Conservation (phyloP, 2,113 vertebrate species). For the Sisor rabdophorus region DNA sequence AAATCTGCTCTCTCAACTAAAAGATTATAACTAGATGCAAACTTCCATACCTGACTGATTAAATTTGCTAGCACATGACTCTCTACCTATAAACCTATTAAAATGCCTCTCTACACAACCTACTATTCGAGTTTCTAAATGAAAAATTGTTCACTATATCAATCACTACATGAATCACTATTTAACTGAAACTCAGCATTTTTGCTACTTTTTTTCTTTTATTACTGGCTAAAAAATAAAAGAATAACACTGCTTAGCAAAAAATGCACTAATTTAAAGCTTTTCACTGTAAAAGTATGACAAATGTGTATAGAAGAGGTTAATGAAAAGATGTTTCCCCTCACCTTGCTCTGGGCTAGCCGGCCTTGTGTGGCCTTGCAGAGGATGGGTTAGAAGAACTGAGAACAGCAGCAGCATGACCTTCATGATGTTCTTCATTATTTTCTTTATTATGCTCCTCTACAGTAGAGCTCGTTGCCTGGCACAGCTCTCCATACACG, state of each 20-base stretch:
- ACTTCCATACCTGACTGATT: not conserved
- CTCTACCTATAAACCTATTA: too few species aligned
- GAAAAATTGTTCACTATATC: not conserved
- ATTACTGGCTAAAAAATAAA: too few species aligned
- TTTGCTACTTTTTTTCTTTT: not conserved
- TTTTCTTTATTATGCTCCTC: conserved; percentile 66
- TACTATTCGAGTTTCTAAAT: not conserved
- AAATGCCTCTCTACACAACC: not conserved
- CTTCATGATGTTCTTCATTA: conserved; percentile 68
- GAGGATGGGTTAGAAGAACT: conserved; percentile 58
- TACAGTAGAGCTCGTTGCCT: conserved; percentile 59
- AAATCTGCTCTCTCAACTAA: too few species aligned
- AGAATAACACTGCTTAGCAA: not conserved
- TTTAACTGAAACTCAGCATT: not conserved
- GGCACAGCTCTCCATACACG: conserved; percentile 66
- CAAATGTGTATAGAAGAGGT: not conserved
- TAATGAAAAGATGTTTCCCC: not conserved
- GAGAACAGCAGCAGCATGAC: conserved; percentile 65
- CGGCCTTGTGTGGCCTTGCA: conserved; percentile 59
- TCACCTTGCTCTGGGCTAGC: conserved; percentile 67
- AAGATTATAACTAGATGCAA: not conserved
- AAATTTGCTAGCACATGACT: not conserved
- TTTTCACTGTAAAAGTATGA: too few species aligned
- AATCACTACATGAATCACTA: not conserved
- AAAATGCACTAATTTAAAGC: too few species aligned